Evolutionary conservation across 2,888 invertebrate species (phyloP).

Genomic region (Eremobia ochroleuca): DNA sequence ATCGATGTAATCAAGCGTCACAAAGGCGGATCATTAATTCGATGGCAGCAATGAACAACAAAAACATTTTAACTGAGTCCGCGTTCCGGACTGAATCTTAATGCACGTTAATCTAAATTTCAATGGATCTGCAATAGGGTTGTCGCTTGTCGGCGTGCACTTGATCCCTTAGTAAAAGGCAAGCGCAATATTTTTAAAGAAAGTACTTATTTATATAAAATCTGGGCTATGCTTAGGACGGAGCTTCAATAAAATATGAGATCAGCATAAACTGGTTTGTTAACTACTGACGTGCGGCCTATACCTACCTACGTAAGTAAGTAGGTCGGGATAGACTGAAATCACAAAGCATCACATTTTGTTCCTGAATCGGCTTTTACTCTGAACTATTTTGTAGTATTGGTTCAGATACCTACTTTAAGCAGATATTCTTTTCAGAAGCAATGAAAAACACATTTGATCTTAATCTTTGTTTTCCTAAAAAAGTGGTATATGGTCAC

Average conservation of each 20-base stretch:
- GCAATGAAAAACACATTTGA: not conserved
- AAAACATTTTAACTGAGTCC: conserved; percentile 79
- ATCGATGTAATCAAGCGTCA: conserved; percentile 71
- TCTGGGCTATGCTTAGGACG: not conserved
- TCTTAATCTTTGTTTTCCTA: not conserved
- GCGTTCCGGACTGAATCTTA: conserved; percentile 74
- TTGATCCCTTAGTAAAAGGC: conserved; percentile 22
- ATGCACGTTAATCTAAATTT: conserved; percentile 80
- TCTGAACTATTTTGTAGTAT: no score
- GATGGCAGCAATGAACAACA: conserved; percentile 74
- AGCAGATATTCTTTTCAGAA: not conserved
- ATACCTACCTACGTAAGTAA: no score
- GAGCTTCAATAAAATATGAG: no score
- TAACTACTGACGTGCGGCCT: no score
- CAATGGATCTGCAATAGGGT: conserved; percentile 73
- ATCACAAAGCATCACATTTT: no score
- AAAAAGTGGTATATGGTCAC: not conserved
- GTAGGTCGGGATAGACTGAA: no score
- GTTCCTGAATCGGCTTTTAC: no score
- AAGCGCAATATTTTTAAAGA: not conserved
- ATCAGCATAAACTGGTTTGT: no score
- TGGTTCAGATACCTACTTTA: not conserved
- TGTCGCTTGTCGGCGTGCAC: conserved; percentile 40
- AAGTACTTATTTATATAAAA: not conserved
- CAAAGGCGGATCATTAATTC: conserved; percentile 74